phyloP scores from a whole-genome alignment of 2,113 vertebrate genomes.

The Dipodomys ordii region DNA sequence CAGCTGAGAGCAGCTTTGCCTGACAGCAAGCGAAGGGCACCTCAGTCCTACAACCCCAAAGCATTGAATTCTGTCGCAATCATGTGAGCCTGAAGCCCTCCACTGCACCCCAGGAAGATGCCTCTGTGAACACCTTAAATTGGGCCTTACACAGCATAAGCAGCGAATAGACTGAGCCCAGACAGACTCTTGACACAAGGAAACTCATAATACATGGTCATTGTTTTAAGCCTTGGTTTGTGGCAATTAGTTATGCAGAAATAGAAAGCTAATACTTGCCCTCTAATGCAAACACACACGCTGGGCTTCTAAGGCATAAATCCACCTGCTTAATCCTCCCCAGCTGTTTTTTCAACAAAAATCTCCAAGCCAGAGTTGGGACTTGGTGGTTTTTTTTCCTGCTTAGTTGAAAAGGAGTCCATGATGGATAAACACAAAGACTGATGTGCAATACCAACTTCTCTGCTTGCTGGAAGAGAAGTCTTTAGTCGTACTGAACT shows the following conservation, averaged over 20 bases:
- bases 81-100: not conserved
- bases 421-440: conserved; percentile 73
- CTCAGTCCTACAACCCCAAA: not conserved
- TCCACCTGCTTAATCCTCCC: conserved; percentile 86
- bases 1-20: not conserved
- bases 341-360: conserved; percentile 76
- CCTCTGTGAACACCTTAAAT: not conserved
- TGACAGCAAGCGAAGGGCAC: not conserved
- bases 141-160: not conserved
- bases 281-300: not conserved
- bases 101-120: not conserved
- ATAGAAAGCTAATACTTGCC: conserved; percentile 61
- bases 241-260: conserved; percentile 59
- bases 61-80: not conserved
- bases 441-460: conserved; percentile 65
- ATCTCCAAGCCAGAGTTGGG: conserved; percentile 48
- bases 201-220: conserved; percentile 12
- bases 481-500: conserved; percentile 58
- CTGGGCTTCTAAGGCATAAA: conserved; percentile 71
- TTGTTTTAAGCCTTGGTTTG: conserved; percentile 39
- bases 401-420: conserved; percentile 63
- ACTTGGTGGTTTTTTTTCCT: conserved; percentile 29
- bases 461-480: conserved; percentile 58
- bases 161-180: not conserved
- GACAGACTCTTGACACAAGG: not conserved